Conservation (phyloP, 2,888 invertebrate species). For the Neoitamus cyanurus region DNA sequence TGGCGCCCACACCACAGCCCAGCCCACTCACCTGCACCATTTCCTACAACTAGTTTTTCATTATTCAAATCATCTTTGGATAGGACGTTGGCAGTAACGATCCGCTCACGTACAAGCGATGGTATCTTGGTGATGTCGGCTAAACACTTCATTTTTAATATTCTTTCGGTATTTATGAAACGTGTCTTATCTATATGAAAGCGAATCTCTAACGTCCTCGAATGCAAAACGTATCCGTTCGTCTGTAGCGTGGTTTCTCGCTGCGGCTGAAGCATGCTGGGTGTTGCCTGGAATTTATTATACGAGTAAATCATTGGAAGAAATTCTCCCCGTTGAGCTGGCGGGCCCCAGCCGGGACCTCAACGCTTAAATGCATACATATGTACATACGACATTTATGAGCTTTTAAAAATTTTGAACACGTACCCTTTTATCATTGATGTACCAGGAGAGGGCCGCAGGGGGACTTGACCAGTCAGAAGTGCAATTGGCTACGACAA, state of each 20-base stretch:
- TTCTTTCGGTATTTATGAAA: constrained; percentile 61
- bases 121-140: constrained; percentile 62
- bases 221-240: constrained; percentile 63
- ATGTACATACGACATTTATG: constrained; percentile 22
- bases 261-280: constrained; percentile 63
- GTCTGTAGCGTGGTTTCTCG: constrained; percentile 63
- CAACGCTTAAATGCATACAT: neutral
- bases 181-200: constrained; percentile 64
- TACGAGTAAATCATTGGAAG: constrained; percentile 18
- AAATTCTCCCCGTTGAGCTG: neutral
- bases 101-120: constrained; percentile 60
- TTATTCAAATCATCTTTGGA: constrained; percentile 64
- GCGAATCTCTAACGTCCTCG: constrained; percentile 63
- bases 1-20: neutral
- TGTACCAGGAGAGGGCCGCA: constrained; percentile 65
- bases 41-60: constrained; percentile 62
- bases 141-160: constrained; percentile 64
- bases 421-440: constrained; percentile 65
- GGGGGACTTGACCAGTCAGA: constrained; percentile 66
- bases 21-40: constrained; percentile 43
- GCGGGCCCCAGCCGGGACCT: neutral
- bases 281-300: constrained; percentile 58
- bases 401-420: constrained; percentile 37
- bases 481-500: constrained; percentile 64
- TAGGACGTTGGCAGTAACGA: constrained; percentile 61